Evolutionary conservation across 2,888 invertebrate genomes (phyloP).

Genomic region (Lottia scabra): DNA sequence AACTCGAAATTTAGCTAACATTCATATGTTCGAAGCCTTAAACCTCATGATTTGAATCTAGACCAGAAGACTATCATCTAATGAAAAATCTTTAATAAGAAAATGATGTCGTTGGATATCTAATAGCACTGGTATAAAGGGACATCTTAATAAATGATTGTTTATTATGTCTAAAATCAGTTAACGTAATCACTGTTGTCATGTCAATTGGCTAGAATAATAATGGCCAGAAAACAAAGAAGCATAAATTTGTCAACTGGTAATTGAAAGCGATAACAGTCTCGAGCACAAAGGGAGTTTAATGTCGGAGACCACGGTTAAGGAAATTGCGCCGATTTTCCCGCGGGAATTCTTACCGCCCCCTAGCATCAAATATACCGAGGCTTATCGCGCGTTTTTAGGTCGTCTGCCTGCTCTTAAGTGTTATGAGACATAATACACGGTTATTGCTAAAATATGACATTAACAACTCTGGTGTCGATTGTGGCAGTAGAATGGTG

Average conservation of each 20-base stretch:
- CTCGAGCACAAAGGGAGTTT: slow-evolving; percentile 1
- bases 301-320: neutral
- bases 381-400: neutral
- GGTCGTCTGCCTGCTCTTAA: neutral
- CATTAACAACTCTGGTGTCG: slow-evolving; percentile 6
- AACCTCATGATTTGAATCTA: too few relatives aligned
- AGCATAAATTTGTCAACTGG: neutral
- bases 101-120: too few relatives aligned
- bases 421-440: neutral
- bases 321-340: neutral
- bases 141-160: too few relatives aligned
- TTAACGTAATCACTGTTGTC: neutral
- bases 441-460: slow-evolving; percentile 14
- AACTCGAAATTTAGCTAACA: too few relatives aligned
- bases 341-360: slow-evolving; percentile 1
- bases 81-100: too few relatives aligned
- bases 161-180: neutral
- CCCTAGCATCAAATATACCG: slow-evolving; percentile 1
- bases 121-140: too few relatives aligned
- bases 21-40: too few relatives aligned
- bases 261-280: slow-evolving; percentile 4
- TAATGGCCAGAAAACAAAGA: slow-evolving; percentile 3
- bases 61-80: too few relatives aligned
- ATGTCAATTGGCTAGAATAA: neutral
- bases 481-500: slow-evolving; percentile 12